Conservation (phyloP, 2,888 invertebrate genomes). For the Aporophyla nigra region DNA sequence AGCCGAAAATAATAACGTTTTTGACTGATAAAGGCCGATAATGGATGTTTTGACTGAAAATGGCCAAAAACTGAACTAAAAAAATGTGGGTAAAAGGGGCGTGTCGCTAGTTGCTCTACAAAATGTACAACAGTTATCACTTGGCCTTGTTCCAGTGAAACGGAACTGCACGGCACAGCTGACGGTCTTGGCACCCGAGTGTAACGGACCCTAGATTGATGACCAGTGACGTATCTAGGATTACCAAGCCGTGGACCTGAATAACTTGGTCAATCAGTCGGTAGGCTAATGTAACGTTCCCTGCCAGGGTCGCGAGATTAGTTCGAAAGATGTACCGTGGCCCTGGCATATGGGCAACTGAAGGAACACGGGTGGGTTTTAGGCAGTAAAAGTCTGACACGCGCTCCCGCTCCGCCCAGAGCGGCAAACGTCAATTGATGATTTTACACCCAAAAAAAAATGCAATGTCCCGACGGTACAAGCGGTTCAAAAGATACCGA, state of each 20-base stretch:
- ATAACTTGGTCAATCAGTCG: slow-evolving; percentile 2
- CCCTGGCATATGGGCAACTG: no score
- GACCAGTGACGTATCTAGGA: slow-evolving; percentile 14
- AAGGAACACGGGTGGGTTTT: no score
- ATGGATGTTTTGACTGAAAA: no score
- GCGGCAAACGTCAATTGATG: no score
- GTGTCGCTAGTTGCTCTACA: not conserved
- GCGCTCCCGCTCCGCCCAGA: no score
- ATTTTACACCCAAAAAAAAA: no score
- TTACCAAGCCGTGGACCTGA: not conserved
- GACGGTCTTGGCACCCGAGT: slow-evolving; percentile 38
- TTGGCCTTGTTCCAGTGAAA: slow-evolving; percentile 49
- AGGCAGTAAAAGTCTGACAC: no score
- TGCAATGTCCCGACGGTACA: not conserved
- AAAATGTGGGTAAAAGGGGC: no score
- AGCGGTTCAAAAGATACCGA: no score
- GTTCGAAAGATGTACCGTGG: no score
- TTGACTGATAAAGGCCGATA: not conserved
- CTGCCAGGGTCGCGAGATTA: no score
- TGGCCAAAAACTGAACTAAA: no score
- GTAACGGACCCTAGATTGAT: slow-evolving; percentile 48
- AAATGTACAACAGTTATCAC: slow-evolving; percentile 39
- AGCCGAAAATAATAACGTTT: not conserved
- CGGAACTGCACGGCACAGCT: slow-evolving; percentile 35
- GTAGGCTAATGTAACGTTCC: not conserved